Conservation (phyloP, 2,113 vertebrate species). For the Chloropsis hardwickii region DNA sequence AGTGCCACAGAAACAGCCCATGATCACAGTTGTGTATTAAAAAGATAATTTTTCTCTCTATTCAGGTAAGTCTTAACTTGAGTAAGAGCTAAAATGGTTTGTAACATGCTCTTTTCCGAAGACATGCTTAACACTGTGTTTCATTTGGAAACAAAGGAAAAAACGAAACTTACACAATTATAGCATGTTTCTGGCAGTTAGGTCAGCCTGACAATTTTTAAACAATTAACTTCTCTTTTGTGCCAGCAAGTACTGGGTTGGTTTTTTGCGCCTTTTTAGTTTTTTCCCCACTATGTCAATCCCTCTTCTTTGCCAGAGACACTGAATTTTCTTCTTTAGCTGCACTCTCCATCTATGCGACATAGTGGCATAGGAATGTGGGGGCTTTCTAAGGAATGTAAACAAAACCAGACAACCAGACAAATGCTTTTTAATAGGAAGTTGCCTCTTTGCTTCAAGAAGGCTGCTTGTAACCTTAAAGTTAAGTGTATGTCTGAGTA, state of each 20-base stretch:
- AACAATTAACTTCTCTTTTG: not conserved
- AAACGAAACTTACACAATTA: not conserved
- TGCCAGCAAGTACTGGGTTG: not conserved
- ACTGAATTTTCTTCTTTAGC: not conserved
- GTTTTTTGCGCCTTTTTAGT: not conserved
- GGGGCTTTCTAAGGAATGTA: not conserved
- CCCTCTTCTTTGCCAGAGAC: not conserved
- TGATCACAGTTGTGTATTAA: not conserved
- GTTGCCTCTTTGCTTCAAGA: not conserved
- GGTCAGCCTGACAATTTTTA: not conserved
- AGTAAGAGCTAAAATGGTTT: not conserved
- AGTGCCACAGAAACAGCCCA: not conserved
- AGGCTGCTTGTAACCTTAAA: not conserved
- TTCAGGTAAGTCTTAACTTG: not conserved
- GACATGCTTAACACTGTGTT: not conserved
- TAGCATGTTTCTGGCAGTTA: not conserved
- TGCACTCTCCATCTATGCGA: not conserved
- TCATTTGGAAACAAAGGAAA: not conserved
- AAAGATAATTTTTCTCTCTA: not conserved
- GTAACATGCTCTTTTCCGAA: not conserved
- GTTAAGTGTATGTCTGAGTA: not conserved
- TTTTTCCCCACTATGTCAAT: not conserved
- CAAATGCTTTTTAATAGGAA: not conserved
- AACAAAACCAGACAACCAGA: not conserved
- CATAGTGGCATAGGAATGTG: not conserved